Evolutionary conservation across 2,113 vertebrate genomes (phyloP), one percentile per base, ranked within the genome.

Genomic region (Ceyx melanurus): DNA sequence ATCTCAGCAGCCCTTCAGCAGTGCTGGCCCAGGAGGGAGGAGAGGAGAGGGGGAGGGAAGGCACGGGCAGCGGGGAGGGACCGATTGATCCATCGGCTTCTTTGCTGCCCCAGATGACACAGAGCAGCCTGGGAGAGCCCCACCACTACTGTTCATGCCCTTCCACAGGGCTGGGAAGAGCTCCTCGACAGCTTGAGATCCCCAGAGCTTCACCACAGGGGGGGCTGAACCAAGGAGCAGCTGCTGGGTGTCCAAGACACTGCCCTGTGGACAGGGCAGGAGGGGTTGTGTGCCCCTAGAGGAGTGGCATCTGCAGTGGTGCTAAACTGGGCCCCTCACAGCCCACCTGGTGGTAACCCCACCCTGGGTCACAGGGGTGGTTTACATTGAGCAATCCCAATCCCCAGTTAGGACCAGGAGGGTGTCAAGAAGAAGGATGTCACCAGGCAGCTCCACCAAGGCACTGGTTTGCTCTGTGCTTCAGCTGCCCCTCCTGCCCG

Each of bases 231-330:
- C 12, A 31, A 22, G 62, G 42, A 42, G 4, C 7, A 7, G 71
- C 43, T 77, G 40, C 43, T 8, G 7, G 14, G 8, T 22, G 58
- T 17, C 16, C 48, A 35, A 56, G 35, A 37, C 6, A 11, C 28
- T 17, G 51, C 50, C 22, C 40, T 54, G 16, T 0, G 5, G n/a
- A 65, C 0, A 0, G 18, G 37, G 29, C 12, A 2, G 56, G 31
- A 25, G 60, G 4, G 10, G 19, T 0, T 7, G 2, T 3, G 2
- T 1, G 1, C 31, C 46, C 45, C 21, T 25, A 13, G 0, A 56
- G 17, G 13, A 37, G 13, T 58, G 46, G 65, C 18, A 37, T 4
- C 35, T 0, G 4, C 6, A 18, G 12, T 19, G 53, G 29, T 23
- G n/a, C 11, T 64, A 28, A 51, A 31, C 84, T 10, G 21, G 3